Conservation (phyloP, 2,888 invertebrate species). For the Dasypogon diadema region DNA sequence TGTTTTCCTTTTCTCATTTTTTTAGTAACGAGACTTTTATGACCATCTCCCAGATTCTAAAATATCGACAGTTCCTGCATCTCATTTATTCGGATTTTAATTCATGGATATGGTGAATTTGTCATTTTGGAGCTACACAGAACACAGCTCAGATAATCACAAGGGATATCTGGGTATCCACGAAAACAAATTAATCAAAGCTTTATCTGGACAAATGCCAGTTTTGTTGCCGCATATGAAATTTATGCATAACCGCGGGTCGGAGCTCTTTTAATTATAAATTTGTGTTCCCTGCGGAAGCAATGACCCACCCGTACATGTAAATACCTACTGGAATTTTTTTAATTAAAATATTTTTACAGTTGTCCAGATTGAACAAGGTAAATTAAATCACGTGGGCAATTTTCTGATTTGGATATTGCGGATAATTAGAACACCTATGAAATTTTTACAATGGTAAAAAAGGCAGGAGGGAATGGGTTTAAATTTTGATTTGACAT, state of each 20-base stretch:
- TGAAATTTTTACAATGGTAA: too few relatives aligned
- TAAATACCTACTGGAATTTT: neutral
- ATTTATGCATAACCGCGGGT: conserved; percentile 28
- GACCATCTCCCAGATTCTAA: conserved; percentile 1
- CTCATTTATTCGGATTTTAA: conserved; percentile 5
- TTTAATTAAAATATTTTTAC: neutral
- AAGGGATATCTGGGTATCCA: neutral
- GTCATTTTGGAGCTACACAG: neutral
- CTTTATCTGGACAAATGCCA: conserved; percentile 38
- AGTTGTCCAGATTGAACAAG: too few relatives aligned
- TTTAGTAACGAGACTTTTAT: neutral
- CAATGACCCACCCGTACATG: neutral
- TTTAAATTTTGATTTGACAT: too few relatives aligned
- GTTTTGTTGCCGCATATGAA: neutral
- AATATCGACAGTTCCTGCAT: neutral
- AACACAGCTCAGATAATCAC: conserved; percentile 15
- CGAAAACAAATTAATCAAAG: conserved; percentile 35
- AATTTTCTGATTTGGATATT: too few relatives aligned
- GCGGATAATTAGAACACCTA: too few relatives aligned
- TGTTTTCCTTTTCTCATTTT: neutral
- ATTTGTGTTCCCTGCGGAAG: neutral
- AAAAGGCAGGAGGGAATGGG: too few relatives aligned
- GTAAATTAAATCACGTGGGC: too few relatives aligned
- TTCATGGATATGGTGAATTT: neutral
- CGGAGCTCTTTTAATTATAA: conserved; percentile 28